Conservation (phyloP, 1,140 invertebrate species). For the Capitella teleta region DNA sequence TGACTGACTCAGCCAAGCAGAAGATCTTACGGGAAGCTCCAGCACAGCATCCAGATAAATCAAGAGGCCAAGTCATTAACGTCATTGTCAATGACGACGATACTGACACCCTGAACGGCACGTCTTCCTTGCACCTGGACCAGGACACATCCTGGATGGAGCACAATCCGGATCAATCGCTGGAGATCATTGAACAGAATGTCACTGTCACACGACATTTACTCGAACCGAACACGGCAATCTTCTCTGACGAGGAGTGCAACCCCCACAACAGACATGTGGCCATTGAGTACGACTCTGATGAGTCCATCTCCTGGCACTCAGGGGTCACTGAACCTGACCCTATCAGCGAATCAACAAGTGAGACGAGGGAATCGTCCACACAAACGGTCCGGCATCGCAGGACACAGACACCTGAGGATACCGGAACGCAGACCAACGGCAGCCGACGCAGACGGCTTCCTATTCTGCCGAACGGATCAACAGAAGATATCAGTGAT, state of each 20-base stretch:
- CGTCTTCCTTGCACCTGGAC: no score
- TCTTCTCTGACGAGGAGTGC: neutral
- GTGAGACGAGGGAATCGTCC: neutral
- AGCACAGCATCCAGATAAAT: neutral
- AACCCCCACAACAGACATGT: neutral
- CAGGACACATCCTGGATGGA: slow-evolving; percentile 1
- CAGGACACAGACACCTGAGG: slow-evolving; percentile 25
- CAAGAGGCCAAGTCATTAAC: neutral
- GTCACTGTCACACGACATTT: neutral
- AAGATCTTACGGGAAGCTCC: neutral
- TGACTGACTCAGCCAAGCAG: slow-evolving; percentile 3
- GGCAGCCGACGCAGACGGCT: neutral
- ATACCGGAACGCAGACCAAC: neutral
- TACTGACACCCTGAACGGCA: no score
- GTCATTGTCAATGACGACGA: neutral
- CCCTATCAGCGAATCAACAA: no score
- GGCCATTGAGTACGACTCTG: neutral
- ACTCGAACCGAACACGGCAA: neutral
- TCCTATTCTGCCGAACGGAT: neutral
- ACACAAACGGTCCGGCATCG: slow-evolving; percentile 29
- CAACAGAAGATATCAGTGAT: no score
- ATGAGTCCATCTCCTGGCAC: neutral
- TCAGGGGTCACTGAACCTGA: slow-evolving; percentile 7
- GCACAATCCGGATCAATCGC: neutral
- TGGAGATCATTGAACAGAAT: slow-evolving; percentile 1